Evolutionary conservation across 2,888 invertebrate species (phyloP).

Genomic region (Opisthograptis luteolata): DNA sequence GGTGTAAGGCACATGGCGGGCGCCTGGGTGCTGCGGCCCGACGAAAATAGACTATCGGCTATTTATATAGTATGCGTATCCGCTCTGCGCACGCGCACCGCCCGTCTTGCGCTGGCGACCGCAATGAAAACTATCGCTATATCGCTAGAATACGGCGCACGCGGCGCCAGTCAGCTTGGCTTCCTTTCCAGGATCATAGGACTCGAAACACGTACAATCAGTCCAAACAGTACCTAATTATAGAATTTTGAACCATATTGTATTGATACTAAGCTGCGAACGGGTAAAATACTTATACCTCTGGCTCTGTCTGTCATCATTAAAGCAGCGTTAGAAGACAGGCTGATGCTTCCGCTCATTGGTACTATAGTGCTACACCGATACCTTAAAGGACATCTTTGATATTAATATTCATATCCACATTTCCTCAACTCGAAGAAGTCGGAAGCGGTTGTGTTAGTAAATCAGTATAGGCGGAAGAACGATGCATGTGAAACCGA

Average conservation of each 20-base stretch:
- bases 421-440: constrained; percentile 22
- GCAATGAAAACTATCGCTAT: constrained; percentile 49
- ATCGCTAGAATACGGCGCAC: constrained; percentile 59
- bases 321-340: constrained; percentile 11
- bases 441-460: neutral
- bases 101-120: constrained; percentile 48
- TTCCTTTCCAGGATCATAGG: constrained; percentile 26
- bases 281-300: neutral
- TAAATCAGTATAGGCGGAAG: neutral
- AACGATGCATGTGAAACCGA: neutral
- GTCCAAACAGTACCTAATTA: constrained; percentile 1
- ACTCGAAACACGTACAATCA: constrained; percentile 5
- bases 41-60: constrained; percentile 76
- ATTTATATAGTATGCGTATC: constrained; percentile 78
- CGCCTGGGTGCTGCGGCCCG: constrained; percentile 69
- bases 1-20: constrained; percentile 74
- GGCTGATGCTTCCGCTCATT: constrained; percentile 13
- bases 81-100: constrained; percentile 73
- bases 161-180: no score
- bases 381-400: constrained; percentile 27
- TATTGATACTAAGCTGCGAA: neutral
- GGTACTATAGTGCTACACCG: constrained; percentile 9
- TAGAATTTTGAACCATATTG: constrained; percentile 14
- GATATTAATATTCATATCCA: constrained; percentile 34
- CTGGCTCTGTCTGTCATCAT: constrained; percentile 6